Evolutionary conservation across 2,113 vertebrate species (phyloP), one percentile per base, ranked within the genome.

Genomic region (Microcebus tavaratra): DNA sequence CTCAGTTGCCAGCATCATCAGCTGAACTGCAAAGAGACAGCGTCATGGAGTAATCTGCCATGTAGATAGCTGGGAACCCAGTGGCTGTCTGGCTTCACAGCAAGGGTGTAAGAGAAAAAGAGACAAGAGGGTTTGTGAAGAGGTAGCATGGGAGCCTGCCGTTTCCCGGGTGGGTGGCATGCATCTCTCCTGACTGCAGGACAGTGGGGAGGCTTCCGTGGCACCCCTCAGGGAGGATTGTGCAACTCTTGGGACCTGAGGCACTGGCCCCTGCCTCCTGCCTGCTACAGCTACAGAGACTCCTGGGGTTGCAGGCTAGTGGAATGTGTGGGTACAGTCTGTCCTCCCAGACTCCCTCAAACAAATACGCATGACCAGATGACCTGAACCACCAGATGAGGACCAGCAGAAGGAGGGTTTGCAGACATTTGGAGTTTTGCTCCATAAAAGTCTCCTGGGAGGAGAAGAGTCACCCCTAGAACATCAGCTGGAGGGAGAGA

Each of bases 21-120:
- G 59, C 4, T 7, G 6, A 61, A 34, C 12, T 4, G 34, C 14
- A 5, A 31, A 10, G 50, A 39, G 20, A 5, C 0, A 1, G n/a
- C 45, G 5, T 10, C 3, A 5, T 17, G 1, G 10, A 10, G 23
- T 1, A 48, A 29, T 36, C 29, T n/a, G 48, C 31, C 9, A 0
- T 13, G 15, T 0, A 2, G 53, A 42, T 50, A 1, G 9, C 25
- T 0, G 1, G 31, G n/a, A 39, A 3, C 34, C 12, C 17, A 1
- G 3, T 1, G 63, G 2, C 17, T n/a, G 27, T 1, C 39, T 3
- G 20, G 23, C 12, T 14, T 6, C n/a, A 5, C 3, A 11, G 3
- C 20, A 50, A 34, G 10, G n/a, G 2, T 21, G 3, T 17, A 0
- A 1, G 39, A 63, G 48, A 29, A 63, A 61, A 50, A 20, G 10